Conservation (phyloP, 2,113 vertebrate genomes). For the Paedocypris sp. region DNA sequence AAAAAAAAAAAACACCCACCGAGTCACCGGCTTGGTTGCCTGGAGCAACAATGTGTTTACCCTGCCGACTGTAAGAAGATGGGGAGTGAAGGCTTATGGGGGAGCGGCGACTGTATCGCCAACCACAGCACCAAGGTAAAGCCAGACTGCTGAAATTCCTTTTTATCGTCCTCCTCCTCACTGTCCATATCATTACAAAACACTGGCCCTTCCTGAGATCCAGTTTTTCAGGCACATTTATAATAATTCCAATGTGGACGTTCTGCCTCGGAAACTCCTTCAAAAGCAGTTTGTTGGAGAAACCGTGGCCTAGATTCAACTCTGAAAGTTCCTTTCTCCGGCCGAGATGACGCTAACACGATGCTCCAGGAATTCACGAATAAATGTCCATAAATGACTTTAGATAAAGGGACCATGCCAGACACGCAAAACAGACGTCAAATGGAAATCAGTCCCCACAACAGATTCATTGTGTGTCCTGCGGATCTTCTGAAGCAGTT, state of each 20-base stretch:
- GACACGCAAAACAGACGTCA: neutral
- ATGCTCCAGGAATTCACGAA: neutral
- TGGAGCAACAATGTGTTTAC: slow-evolving; percentile 6
- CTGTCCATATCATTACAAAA: neutral
- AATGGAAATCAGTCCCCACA: neutral
- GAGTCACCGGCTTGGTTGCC: slow-evolving; percentile 13
- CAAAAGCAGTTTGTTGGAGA: neutral
- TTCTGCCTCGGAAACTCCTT: neutral
- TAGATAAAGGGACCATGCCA: neutral
- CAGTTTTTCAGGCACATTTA: neutral
- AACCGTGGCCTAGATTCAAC: neutral
- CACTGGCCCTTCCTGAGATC: neutral
- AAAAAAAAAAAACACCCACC: slow-evolving; percentile 24
- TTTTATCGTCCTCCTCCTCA: slow-evolving; percentile 21
- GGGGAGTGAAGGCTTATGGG: slow-evolving; percentile 5
- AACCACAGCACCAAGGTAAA: slow-evolving; percentile 10
- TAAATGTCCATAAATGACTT: slow-evolving; percentile 4
- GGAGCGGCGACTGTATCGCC: slow-evolving; percentile 3
- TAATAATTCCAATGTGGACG: neutral
- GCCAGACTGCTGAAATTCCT: slow-evolving; percentile 15
- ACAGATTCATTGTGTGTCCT: neutral
- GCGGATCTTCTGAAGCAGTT: neutral
- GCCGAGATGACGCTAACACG: neutral
- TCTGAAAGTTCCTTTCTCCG: neutral
- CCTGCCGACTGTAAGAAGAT: slow-evolving; percentile 19